A percentile compares a stretch with the other conserved stretches of the same genome.
These are phyloP conservation scores for Lepidostoma basale DNA, from an alignment of 1,140 invertebrate species.

Conservation along the genomic window DNA sequence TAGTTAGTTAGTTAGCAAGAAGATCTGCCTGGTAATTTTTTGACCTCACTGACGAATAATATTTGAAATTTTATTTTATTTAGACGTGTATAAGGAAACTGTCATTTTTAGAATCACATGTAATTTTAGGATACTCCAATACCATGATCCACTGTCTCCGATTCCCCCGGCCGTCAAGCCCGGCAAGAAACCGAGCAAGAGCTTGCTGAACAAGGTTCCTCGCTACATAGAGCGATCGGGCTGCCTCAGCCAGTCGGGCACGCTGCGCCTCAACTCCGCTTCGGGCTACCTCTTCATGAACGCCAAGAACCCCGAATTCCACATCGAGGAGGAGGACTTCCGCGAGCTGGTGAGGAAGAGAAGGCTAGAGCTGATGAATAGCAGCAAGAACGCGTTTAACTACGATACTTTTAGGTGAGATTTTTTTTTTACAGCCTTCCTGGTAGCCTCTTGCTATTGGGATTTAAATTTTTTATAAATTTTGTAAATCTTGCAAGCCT, in stretches of 20 bases:
- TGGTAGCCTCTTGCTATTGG: too few species aligned
- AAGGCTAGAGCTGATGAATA: conserved; percentile 52
- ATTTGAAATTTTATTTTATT: too few species aligned
- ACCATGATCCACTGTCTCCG: conserved; percentile 57
- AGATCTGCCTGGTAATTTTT: too few species aligned
- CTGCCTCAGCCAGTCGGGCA: conserved; percentile 53
- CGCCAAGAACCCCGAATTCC: conserved; percentile 57
- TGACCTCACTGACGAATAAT: too few species aligned
- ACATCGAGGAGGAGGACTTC: conserved; percentile 58
- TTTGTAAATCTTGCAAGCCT: neutral
- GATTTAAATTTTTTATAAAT: too few species aligned
- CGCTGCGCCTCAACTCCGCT: conserved; percentile 56
- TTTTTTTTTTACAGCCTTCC: conserved; percentile 4
- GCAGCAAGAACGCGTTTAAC: conserved; percentile 42
- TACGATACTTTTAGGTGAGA: conserved; percentile 40
- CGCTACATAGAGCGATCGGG: conserved; percentile 58
- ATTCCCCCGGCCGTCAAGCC: conserved; percentile 52
- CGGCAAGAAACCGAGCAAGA: conserved; percentile 49
- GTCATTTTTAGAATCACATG: too few species aligned
- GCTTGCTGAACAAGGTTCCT: conserved; percentile 48
- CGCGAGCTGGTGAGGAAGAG: conserved; percentile 56
- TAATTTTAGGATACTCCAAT: conserved; percentile 42
- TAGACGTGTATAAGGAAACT: too few species aligned
- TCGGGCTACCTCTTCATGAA: conserved; percentile 61
- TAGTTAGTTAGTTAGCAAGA: too few species aligned